A percentile compares a stretch with the other conserved stretches of the same genome.
Evolutionary conservation across 2,797 vertebrate species (phyloP).

Genomic region (Sus cebifrons): DNA sequence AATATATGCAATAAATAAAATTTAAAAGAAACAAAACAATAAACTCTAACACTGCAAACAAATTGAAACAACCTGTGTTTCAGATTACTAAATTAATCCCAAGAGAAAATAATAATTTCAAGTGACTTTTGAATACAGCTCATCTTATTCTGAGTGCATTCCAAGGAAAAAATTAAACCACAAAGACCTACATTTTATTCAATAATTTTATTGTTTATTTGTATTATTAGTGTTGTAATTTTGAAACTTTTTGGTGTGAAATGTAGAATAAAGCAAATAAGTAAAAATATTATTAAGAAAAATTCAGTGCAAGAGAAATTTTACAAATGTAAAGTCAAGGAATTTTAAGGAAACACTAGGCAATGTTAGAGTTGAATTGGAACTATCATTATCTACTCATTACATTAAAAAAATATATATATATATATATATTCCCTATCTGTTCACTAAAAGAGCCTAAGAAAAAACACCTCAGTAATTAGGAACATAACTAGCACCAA

Average conservation of each 20-base stretch:
- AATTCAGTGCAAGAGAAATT: slow-evolving; percentile 2
- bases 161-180: neutral
- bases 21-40: slow-evolving; percentile 41
- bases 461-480: neutral
- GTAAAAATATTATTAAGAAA: slow-evolving; percentile 17
- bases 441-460: neutral
- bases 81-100: neutral
- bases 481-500: neutral
- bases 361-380: neutral
- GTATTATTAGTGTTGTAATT: neutral
- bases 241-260: neutral
- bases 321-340: slow-evolving; percentile 43
- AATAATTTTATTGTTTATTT: neutral
- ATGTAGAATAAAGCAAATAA: neutral
- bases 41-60: neutral
- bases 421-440: neutral
- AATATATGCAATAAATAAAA: slow-evolving; percentile 15
- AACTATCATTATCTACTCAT: neutral
- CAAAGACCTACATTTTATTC: neutral
- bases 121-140: slow-evolving; percentile 18
- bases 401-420: neutral
- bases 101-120: slow-evolving; percentile 2
- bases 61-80: neutral
- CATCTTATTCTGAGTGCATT: neutral
- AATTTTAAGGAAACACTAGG: neutral